Evolutionary conservation across 2,888 invertebrate genomes (phyloP).

Genomic region (Sabellastarte sp.): DNA sequence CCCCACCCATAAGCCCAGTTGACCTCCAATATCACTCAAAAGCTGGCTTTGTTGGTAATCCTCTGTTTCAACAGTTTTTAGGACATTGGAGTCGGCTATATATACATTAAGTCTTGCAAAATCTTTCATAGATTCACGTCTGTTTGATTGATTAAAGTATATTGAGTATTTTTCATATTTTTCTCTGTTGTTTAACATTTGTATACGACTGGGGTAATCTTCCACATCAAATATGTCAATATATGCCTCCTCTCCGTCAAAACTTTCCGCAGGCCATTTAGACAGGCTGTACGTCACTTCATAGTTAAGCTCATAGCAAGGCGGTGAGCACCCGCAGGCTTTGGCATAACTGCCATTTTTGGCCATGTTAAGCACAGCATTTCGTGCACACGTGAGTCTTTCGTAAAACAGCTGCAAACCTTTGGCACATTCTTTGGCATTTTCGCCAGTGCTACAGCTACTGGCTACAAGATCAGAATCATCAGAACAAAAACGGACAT

Average conservation of each 20-base stretch:
- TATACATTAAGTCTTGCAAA: conserved; percentile 19
- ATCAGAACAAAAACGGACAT: conserved; percentile 12
- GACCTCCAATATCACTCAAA: conserved; percentile 20
- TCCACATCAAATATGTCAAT: conserved; percentile 17
- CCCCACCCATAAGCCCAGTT: conserved; percentile 20
- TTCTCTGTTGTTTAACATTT: conserved; percentile 7
- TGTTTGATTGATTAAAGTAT: conserved; percentile 15
- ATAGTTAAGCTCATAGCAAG: conserved; percentile 17
- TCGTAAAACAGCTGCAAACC: conserved; percentile 8
- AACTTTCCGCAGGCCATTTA: conserved; percentile 19
- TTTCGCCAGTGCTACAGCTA: conserved; percentile 3
- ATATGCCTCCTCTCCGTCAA: conserved; percentile 23
- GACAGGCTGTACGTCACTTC: conserved; percentile 24
- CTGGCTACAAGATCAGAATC: conserved; percentile 17
- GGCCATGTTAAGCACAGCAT: conserved; percentile 4
- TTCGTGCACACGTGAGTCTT: conserved; percentile 11
- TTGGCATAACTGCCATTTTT: conserved; percentile 9
- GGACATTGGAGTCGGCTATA: conserved; percentile 18
- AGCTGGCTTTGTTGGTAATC: conserved; percentile 16
- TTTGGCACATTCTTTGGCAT: conserved; percentile 11
- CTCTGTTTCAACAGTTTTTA: conserved; percentile 18
- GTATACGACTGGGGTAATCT: conserved; percentile 13
- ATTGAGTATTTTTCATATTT: conserved; percentile 12
- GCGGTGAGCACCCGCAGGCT: conserved; percentile 18
- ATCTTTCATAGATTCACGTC: conserved; percentile 15